Base-by-base conservation (phyloP, 2,113 vertebrate genomes). In the Equus quagga region DNA sequence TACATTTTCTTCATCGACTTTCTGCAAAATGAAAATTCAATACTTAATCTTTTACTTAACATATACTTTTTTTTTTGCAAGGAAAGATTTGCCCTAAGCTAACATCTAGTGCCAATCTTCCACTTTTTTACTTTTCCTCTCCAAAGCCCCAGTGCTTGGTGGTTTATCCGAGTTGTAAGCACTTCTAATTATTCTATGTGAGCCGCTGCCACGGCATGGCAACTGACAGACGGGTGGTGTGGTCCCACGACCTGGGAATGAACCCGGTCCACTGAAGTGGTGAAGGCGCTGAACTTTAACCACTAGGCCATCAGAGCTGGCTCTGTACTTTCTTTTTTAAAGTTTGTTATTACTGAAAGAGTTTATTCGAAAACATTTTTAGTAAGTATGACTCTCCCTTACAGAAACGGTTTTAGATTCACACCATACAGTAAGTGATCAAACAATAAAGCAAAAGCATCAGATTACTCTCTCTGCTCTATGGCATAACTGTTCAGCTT, bases 1-100 rank as follows among this genome's bases (percentile, higher is more conserved):
- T 93, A 41, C 18, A 54, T 70, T 84, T 91, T 91, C 76, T 79
- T 85, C 41, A 86, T 82, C 69, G 75, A 84, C 60, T 76, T 84
- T 41, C 46, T 70, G 15, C 36, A 87, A 94, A 85, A 86, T 89
- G 23, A 83, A 93, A 93, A 97, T 64, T 84, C 17, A 44, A 26
- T 80, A 31, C n/a, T 64, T 83, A 75, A 31, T 94, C 84, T 93
- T 96, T 88, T 49, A 96, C 56, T 92, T 94, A 94, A 54, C 1
- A 58, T 85, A 3, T 13, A 49, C 70, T 90, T 75, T 87, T 8
- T 80, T 82, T 84, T 64, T 75, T 70, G 49, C 49, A 51, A 12
- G 49, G 49, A 51, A 51, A 51, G 49, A 51, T 51, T 51, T 12
- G 10, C 49, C 49, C 49, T 51, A 12, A 51, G 49, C 49, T 51